A percentile compares a stretch with the other conserved stretches of the same genome.
Evolutionary conservation across 2,888 invertebrate genomes (phyloP).

Genomic region (Salpingus planirostris): DNA sequence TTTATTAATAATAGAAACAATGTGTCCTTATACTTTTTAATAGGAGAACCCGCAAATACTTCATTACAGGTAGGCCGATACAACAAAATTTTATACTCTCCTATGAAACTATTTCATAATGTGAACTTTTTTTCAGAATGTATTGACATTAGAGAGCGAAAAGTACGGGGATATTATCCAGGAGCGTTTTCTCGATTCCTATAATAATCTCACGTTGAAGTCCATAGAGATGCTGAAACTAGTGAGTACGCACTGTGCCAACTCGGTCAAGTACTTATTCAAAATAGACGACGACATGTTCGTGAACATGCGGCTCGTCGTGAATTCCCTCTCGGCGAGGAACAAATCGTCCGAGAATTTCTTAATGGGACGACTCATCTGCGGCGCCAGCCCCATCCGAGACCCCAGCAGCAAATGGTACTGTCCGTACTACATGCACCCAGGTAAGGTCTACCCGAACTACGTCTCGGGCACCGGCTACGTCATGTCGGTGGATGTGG

Average conservation of each 20-base stretch:
- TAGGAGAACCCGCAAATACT: constrained; percentile 52
- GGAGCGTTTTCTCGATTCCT: constrained; percentile 74
- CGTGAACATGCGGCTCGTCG: constrained; percentile 51
- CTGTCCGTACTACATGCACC: constrained; percentile 27
- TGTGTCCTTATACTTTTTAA: constrained; percentile 47
- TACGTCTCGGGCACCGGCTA: constrained; percentile 79
- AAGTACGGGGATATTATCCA: constrained; percentile 50
- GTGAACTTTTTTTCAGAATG: constrained; percentile 7
- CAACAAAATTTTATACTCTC: background rate
- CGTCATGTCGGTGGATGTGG: constrained; percentile 60
- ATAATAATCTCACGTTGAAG: constrained; percentile 80
- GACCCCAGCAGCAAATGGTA: constrained; percentile 71
- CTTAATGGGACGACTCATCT: constrained; percentile 69
- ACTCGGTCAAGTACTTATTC: constrained; percentile 53
- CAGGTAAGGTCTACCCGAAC: constrained; percentile 62
- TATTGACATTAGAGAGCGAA: constrained; percentile 10
- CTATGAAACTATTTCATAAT: background rate
- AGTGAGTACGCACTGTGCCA: constrained; percentile 58
- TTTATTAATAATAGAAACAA: too few species aligned
- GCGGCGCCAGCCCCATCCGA: constrained; percentile 64
- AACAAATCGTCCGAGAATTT: constrained; percentile 41
- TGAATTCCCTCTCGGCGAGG: constrained; percentile 21
- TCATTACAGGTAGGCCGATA: constrained; percentile 41
- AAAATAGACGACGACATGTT: constrained; percentile 86
- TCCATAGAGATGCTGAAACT: constrained; percentile 79